A percentile compares a stretch with the other conserved stretches of the same genome.
Conservation (phyloP, 2,113 vertebrate species). For the Dissostichus mawsoni region DNA sequence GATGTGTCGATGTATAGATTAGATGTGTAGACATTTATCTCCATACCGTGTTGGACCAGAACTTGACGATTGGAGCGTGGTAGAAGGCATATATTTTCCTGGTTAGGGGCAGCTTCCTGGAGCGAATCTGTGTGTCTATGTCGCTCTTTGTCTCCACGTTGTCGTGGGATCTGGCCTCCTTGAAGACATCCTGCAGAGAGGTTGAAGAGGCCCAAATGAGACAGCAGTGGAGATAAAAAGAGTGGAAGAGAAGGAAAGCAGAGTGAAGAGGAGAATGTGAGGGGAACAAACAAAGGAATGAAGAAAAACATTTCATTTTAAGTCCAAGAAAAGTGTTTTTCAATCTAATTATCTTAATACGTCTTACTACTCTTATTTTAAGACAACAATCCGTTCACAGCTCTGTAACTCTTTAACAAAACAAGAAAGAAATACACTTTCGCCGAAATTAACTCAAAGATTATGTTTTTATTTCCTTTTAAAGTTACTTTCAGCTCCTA, state of each 20-base stretch:
- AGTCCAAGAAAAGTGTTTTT: neutral
- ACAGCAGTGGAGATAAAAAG: slow-evolving; percentile 5
- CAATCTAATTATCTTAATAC: neutral
- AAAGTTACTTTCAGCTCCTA: too few relatives aligned
- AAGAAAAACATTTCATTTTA: neutral
- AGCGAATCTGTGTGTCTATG: slow-evolving; percentile 89
- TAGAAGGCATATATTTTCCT: slow-evolving; percentile 98
- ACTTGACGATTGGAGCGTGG: slow-evolving; percentile 98
- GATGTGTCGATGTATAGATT: neutral
- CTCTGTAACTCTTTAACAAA: neutral
- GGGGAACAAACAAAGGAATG: neutral
- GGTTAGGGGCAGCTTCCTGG: slow-evolving; percentile 93
- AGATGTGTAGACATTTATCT: neutral
- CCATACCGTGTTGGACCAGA: slow-evolving; percentile 97
- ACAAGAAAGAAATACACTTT: too few relatives aligned
- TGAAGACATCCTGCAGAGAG: slow-evolving; percentile 92
- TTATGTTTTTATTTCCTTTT: too few relatives aligned
- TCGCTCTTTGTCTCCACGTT: slow-evolving; percentile 88
- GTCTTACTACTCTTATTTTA: neutral
- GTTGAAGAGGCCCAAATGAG: slow-evolving; percentile 29
- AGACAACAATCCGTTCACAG: neutral
- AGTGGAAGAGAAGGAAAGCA: neutral
- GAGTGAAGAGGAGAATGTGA: neutral
- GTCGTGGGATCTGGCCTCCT: slow-evolving; percentile 90
- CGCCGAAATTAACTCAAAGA: too few relatives aligned